Conservation (phyloP, 2,797 vertebrate species). For the Apogon hyalosoma region DNA sequence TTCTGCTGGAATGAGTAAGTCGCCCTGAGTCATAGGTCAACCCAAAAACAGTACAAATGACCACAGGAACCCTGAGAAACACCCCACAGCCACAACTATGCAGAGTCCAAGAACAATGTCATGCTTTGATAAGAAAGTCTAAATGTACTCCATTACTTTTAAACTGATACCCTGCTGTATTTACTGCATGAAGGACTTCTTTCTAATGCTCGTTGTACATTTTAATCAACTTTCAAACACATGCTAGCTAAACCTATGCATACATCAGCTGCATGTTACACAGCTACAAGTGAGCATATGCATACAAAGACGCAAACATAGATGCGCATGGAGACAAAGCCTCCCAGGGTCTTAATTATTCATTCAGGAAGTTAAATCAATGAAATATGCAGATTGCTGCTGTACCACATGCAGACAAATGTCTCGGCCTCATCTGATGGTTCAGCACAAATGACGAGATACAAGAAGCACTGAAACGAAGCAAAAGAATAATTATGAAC, state of each 20-base stretch:
- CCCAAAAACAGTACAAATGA: conserved; percentile 37
- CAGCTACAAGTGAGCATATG: conserved; percentile 17
- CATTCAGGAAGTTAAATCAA: conserved; percentile 75
- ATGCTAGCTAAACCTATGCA: conserved; percentile 18
- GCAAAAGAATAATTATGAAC: conserved; percentile 31
- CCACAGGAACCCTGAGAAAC: conserved; percentile 39
- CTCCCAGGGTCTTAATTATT: conserved; percentile 76
- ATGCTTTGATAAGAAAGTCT: conserved; percentile 18
- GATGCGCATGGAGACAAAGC: conserved; percentile 30
- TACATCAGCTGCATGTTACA: conserved; percentile 10
- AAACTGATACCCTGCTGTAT: background rate
- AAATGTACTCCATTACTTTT: conserved; percentile 5
- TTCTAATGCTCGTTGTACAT: conserved; percentile 16
- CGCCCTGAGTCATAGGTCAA: conserved; percentile 43
- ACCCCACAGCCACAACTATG: conserved; percentile 37
- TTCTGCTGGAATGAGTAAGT: conserved; percentile 31
- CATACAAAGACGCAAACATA: conserved; percentile 49
- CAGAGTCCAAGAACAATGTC: conserved; percentile 40
- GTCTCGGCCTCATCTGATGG: conserved; percentile 54
- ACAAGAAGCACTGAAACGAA: conserved; percentile 16
- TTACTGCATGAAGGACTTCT: conserved; percentile 18
- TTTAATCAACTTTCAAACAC: conserved; percentile 35
- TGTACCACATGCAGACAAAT: conserved; percentile 63
- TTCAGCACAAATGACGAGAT: conserved; percentile 51
- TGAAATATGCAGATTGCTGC: conserved; percentile 77